A percentile compares a stretch with the other conserved stretches of the same genome.
Evolutionary conservation across 1,140 invertebrate genomes (phyloP).

Genomic region (Aphis craccivora): DNA sequence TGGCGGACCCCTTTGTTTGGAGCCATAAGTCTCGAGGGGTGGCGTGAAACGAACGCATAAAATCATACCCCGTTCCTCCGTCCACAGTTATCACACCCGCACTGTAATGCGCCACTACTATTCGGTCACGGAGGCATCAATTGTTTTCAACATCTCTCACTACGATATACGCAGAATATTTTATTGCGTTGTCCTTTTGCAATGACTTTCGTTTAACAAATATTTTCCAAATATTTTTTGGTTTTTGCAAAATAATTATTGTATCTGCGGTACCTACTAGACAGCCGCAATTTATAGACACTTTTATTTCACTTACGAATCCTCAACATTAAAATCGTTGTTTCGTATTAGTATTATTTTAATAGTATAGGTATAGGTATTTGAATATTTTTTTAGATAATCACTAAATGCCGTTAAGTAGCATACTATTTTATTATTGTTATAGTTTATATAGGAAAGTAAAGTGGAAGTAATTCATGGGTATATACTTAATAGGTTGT

Average conservation of each 20-base stretch:
- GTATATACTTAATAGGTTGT: too few relatives aligned
- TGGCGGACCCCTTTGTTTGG: conserved; percentile 19
- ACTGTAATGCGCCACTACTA: neutral
- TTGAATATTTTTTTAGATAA: too few relatives aligned
- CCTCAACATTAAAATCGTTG: neutral
- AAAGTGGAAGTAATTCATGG: too few relatives aligned
- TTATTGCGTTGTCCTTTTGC: neutral
- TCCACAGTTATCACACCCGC: neutral
- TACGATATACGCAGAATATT: neutral
- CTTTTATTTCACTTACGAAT: neutral
- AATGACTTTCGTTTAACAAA: neutral
- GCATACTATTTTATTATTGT: too few relatives aligned
- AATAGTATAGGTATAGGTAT: neutral
- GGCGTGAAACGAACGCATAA: conserved; percentile 2
- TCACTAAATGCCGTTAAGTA: too few relatives aligned
- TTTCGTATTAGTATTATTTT: neutral
- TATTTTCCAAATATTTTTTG: neutral
- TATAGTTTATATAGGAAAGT: too few relatives aligned
- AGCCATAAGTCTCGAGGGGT: neutral
- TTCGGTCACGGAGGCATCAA: neutral
- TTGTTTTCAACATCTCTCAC: conserved; percentile 18
- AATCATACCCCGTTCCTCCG: neutral
- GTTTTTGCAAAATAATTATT: neutral
- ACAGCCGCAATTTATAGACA: neutral
- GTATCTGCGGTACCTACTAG: neutral